Percentiles rank a stretch among this genome's conserved stretches.
These are phyloP conservation scores for Peromyscus leucopus DNA, from an alignment of 2,113 vertebrate genomes.

Conservation along the genomic window DNA sequence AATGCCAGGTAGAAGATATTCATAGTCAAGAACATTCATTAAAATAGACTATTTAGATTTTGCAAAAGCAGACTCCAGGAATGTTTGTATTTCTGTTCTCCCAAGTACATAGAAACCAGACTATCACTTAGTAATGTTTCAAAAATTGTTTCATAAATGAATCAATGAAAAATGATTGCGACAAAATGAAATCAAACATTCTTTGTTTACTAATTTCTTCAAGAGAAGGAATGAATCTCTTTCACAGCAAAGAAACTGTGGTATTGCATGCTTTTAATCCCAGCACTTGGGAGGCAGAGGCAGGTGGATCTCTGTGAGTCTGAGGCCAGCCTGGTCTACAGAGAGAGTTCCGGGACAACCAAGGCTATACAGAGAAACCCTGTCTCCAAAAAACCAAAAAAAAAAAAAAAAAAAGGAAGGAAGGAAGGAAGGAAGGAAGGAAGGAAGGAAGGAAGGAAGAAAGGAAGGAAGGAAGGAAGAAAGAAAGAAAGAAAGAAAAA, in stretches of 20 bases:
- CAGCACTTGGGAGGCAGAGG: no score
- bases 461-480: no score
- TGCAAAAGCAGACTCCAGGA: background rate
- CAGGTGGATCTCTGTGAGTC: no score
- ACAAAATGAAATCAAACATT: conserved; percentile 41
- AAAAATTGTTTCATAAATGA: conserved; percentile 13
- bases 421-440: no score
- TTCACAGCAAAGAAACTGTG: background rate
- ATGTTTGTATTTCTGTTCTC: background rate
- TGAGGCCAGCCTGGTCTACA: no score
- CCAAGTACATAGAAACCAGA: background rate
- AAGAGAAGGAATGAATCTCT: background rate
- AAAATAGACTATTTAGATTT: conserved; percentile 46
- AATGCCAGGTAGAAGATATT: conserved; percentile 16
- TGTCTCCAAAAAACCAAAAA: no score
- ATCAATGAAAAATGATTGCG: background rate
- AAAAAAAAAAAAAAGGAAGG: no score
- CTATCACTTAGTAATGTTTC: background rate
- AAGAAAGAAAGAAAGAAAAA: background rate
- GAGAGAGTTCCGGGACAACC: no score
- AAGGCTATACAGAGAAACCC: no score
- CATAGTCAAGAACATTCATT: background rate
- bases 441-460: no score
- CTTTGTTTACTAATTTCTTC: background rate
- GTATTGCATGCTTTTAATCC: background rate